phyloP scores from a whole-genome alignment of 2,113 vertebrate species.

The Heterocephalus glaber region DNA sequence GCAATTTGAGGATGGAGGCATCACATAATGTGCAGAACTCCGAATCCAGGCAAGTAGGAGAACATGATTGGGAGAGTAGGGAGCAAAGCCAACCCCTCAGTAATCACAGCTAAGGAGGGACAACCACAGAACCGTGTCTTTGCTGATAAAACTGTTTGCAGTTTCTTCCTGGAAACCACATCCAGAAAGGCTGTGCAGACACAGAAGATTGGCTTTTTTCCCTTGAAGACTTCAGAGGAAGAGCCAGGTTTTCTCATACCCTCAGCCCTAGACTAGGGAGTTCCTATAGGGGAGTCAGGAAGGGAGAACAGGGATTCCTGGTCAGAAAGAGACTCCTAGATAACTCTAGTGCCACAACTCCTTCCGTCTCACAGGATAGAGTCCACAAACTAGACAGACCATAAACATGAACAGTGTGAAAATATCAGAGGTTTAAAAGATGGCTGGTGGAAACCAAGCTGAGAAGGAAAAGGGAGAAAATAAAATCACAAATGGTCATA shows the following conservation, averaged over 20 bases:
- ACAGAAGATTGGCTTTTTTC: not conserved
- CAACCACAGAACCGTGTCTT: not conserved
- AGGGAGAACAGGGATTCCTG: not conserved
- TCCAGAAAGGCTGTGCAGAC: not conserved
- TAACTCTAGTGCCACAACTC: not conserved
- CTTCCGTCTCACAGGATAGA: not conserved
- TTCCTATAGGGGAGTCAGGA: not conserved
- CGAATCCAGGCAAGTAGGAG: not conserved
- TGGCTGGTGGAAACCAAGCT: not conserved
- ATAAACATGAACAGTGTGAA: not conserved
- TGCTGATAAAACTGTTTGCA: not conserved
- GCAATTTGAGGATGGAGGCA: not conserved
- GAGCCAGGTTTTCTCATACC: not conserved
- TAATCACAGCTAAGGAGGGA: not conserved
- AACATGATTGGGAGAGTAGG: not conserved
- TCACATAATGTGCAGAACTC: not conserved
- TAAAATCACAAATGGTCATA: not conserved
- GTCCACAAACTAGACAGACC: not conserved
- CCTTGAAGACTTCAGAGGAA: not conserved
- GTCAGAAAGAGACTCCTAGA: not conserved
- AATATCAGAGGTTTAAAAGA: not conserved
- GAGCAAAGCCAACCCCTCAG: not conserved
- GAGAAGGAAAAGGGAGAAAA: not conserved
- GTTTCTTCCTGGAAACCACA: not conserved
- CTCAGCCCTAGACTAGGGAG: not conserved